phyloP scores from a whole-genome alignment of 2,113 vertebrate genomes.

The Pedetes capensis region DNA sequence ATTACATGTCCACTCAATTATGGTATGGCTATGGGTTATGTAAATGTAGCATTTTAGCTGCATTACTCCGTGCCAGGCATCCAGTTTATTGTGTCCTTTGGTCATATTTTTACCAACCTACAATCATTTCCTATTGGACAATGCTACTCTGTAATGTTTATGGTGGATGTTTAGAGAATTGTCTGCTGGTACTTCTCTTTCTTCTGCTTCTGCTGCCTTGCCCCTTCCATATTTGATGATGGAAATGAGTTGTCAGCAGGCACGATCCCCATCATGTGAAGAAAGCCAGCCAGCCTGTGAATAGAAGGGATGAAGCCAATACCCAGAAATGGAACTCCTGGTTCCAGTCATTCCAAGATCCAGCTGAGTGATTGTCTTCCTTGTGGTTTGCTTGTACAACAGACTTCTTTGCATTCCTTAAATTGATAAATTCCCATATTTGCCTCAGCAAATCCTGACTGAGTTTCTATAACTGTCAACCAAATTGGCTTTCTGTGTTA shows the following conservation, averaged over 20 bases:
- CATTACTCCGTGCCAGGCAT: background rate
- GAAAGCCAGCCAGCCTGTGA: background rate
- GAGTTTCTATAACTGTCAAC: background rate
- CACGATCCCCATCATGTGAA: background rate
- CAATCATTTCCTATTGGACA: background rate
- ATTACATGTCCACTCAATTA: background rate
- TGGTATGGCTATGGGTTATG: background rate
- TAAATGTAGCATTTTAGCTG: background rate
- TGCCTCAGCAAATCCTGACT: background rate
- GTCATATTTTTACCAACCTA: background rate
- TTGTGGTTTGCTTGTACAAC: background rate
- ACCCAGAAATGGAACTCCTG: background rate
- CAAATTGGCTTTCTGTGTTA: background rate
- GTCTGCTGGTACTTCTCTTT: background rate
- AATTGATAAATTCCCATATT: background rate
- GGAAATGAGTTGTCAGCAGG: background rate
- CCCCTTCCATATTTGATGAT: background rate
- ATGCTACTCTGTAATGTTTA: background rate
- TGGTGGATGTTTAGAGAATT: background rate
- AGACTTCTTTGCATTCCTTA: background rate
- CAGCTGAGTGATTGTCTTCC: rapidly evolving
- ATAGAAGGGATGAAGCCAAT: background rate
- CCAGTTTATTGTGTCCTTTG: background rate
- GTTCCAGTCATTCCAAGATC: background rate
- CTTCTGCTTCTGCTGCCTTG: background rate